Percentiles rank a stretch among this genome's conserved stretches.
Evolutionary conservation across 1,140 invertebrate species (phyloP).

Genomic region (Euwallacea fornicatus): DNA sequence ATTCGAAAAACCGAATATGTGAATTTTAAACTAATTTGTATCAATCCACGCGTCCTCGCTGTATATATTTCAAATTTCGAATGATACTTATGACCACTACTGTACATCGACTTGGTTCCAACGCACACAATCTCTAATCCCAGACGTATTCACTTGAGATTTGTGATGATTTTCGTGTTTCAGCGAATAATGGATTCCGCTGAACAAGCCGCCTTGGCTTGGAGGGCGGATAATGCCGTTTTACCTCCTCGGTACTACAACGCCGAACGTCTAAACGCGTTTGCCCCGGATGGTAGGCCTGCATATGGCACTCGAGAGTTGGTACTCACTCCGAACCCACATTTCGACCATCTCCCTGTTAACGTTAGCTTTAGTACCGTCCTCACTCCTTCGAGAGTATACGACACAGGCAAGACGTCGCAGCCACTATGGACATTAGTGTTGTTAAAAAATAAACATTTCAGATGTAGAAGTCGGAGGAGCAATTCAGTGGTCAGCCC

Average conservation of each 20-base stretch:
- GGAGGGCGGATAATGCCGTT: slow-evolving; percentile 56
- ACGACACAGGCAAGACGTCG: slow-evolving; percentile 22
- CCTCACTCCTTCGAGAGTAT: slow-evolving; percentile 71
- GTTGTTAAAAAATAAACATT: background rate
- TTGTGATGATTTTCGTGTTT: slow-evolving; percentile 32
- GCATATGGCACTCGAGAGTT: slow-evolving; percentile 67
- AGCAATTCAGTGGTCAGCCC: slow-evolving; percentile 89
- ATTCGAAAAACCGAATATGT: no score
- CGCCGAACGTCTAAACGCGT: slow-evolving; percentile 71
- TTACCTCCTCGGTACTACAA: slow-evolving; percentile 64
- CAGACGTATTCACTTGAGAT: no score
- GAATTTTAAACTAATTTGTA: no score
- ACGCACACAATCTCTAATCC: no score
- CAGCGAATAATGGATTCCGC: slow-evolving; percentile 86
- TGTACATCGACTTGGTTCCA: no score
- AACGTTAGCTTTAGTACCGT: slow-evolving; percentile 86
- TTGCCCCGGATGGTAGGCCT: slow-evolving; percentile 69
- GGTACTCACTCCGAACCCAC: slow-evolving; percentile 68
- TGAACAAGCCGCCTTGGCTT: slow-evolving; percentile 78
- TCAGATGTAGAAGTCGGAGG: slow-evolving; percentile 67
- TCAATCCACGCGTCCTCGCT: no score
- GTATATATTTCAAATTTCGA: no score
- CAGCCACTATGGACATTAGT: background rate
- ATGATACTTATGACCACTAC: no score
- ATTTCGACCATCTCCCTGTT: slow-evolving; percentile 81